Conservation (phyloP, 1,140 invertebrate genomes). For the Metopolophium dirhodum region DNA sequence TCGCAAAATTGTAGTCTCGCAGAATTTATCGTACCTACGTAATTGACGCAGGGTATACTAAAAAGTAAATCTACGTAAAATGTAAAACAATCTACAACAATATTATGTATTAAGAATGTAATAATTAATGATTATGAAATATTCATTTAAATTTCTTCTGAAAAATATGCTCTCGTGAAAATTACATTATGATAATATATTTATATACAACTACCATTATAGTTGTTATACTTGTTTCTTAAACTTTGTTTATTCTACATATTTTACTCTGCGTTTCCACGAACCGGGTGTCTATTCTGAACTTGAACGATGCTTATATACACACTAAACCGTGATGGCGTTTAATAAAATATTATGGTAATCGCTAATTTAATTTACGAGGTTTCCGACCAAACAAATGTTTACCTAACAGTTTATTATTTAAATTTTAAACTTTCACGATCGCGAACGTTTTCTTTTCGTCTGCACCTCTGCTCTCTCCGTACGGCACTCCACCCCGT, state of each 20-base stretch:
- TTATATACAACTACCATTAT: neutral
- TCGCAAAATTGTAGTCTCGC: neutral
- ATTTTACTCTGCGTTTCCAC: neutral
- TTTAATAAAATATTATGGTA: constrained; percentile 41
- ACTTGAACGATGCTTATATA: neutral
- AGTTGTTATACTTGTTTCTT: neutral
- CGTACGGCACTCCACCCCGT: neutral
- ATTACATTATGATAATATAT: neutral
- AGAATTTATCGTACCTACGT: neutral
- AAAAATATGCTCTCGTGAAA: neutral
- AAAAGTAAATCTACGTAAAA: neutral
- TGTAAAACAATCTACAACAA: neutral
- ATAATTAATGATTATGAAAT: neutral
- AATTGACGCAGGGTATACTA: neutral
- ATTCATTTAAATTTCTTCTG: neutral
- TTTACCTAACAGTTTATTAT: constrained; percentile 41
- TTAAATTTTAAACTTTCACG: constrained; percentile 47
- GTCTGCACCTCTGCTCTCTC: neutral
- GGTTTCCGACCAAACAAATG: constrained; percentile 29
- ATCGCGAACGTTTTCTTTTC: neutral
- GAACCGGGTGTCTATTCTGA: neutral
- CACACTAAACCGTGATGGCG: neutral
- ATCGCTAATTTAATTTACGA: constrained; percentile 33
- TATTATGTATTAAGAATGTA: neutral
- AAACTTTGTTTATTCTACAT: neutral